phyloP scores from a whole-genome alignment of 2,888 invertebrate species.

The Spilarctia lutea region DNA sequence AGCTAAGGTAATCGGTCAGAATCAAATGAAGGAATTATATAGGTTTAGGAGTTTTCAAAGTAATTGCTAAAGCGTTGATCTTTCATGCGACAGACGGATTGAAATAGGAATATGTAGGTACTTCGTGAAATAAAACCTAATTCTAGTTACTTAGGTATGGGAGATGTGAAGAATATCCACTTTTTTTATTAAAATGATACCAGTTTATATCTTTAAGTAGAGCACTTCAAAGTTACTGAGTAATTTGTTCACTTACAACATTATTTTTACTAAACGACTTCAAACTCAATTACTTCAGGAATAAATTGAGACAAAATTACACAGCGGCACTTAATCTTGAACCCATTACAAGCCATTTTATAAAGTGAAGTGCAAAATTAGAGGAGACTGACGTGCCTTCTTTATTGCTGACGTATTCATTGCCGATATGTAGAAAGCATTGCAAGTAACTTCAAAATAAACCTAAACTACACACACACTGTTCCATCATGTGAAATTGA shows the following conservation, averaged over 20 bases:
- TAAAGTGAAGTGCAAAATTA: not conserved
- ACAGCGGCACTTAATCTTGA: conserved; percentile 4
- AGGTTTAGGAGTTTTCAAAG: not conserved
- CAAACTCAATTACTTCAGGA: not conserved
- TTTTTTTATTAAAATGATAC: not conserved
- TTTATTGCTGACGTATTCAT: not conserved
- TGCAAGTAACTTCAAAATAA: not conserved
- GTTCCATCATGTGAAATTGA: not conserved
- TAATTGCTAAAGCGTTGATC: not conserved
- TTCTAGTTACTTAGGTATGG: not conserved
- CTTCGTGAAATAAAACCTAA: not conserved
- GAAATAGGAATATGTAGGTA: not conserved
- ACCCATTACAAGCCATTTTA: conserved; percentile 4
- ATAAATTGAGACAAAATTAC: not conserved
- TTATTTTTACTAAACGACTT: not conserved
- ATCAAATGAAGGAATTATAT: not conserved
- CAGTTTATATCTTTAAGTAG: not conserved
- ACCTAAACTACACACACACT: not conserved
- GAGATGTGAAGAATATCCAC: not conserved
- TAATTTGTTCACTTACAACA: not conserved
- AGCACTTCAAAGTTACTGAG: not conserved
- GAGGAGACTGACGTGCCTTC: not conserved
- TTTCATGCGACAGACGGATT: not conserved
- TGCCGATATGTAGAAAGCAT: not conserved
- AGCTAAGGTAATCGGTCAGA: too few relatives aligned